phyloP scores from a whole-genome alignment of 2,888 invertebrate genomes.

The Halictus quadricinctus region DNA sequence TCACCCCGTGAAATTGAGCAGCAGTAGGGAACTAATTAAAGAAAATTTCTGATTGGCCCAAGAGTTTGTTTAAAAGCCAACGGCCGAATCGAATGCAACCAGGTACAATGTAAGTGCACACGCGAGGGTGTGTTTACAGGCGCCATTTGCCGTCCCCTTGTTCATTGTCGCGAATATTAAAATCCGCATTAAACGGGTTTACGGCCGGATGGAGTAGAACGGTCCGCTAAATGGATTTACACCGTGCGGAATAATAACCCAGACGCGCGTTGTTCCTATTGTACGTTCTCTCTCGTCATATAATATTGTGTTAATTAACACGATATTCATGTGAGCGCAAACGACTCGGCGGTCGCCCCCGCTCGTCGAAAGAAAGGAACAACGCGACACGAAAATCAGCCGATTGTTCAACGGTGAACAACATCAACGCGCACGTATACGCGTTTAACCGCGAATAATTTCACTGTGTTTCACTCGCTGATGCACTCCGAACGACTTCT shows the following conservation, averaged over 20 bases:
- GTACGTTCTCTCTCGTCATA: conserved; percentile 5
- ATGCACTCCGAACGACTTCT: neutral
- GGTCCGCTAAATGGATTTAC: conserved; percentile 45
- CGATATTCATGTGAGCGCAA: conserved; percentile 10
- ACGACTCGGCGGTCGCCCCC: conserved; percentile 7
- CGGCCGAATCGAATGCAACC: neutral
- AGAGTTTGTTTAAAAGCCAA: neutral
- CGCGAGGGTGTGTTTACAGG: neutral
- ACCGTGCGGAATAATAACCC: conserved; percentile 34
- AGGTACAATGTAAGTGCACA: neutral
- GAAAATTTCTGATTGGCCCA: too few species aligned
- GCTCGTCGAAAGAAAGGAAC: conserved; percentile 12
- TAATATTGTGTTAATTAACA: conserved; percentile 52
- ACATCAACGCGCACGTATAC: neutral
- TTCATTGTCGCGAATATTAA: conserved; percentile 15
- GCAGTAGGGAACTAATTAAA: too few species aligned
- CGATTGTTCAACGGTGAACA: conserved; percentile 13
- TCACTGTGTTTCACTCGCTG: neutral
- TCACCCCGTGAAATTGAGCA: too few species aligned
- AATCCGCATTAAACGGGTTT: conserved; percentile 29
- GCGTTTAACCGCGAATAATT: neutral
- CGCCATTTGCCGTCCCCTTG: neutral
- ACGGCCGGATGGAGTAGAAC: conserved; percentile 30
- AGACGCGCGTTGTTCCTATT: conserved; percentile 44
- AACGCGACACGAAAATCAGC: conserved; percentile 17